Conservation (phyloP, 1,140 invertebrate genomes). For the Drosophila arizonae region DNA sequence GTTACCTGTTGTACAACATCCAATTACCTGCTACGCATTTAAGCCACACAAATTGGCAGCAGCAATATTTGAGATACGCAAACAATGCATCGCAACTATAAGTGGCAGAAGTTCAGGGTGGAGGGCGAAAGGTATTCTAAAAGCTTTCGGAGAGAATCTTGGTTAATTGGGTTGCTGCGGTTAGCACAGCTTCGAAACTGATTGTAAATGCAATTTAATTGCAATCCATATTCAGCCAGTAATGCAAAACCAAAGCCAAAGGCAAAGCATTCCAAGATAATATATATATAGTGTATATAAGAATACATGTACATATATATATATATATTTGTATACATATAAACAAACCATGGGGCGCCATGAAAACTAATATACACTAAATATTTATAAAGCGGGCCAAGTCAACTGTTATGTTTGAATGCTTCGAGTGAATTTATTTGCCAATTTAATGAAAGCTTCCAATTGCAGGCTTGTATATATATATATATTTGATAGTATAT, state of each 20-base stretch:
- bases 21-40: constrained; percentile 45
- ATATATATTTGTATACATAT: not conserved
- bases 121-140: not conserved
- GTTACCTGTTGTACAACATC: constrained; percentile 26
- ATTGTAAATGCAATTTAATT: constrained; percentile 50
- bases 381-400: constrained; percentile 60
- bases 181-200: constrained; percentile 15
- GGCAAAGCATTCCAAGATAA: constrained; percentile 1
- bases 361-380: constrained; percentile 76
- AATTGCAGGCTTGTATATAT: constrained; percentile 58
- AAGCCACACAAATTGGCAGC: constrained; percentile 30
- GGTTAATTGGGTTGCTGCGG: constrained; percentile 3
- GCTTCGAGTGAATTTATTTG: constrained; percentile 70
- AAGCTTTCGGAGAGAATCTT: not conserved
- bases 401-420: constrained; percentile 69
- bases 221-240: constrained; percentile 31
- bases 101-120: not conserved
- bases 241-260: not conserved
- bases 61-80: constrained; percentile 7
- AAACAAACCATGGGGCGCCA: not conserved
- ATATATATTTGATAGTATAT: not conserved
- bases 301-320: not conserved
- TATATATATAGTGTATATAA: not conserved
- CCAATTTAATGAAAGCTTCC: constrained; percentile 59
- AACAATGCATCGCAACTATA: not conserved